phyloP scores from a whole-genome alignment of 2,113 vertebrate species.

The Callospermophilus lateralis region DNA sequence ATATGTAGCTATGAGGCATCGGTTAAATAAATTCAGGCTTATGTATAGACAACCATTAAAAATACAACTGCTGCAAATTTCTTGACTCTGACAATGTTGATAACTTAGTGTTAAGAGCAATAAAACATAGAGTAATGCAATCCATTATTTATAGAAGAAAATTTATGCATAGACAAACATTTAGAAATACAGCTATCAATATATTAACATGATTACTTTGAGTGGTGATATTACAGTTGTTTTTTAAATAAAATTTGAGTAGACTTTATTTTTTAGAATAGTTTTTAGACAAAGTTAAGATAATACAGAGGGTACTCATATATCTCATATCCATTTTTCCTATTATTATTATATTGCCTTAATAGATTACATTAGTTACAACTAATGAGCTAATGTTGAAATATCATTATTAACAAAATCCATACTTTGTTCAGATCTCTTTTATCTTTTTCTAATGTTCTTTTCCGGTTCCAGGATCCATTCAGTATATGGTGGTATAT shows the following conservation, averaged over 20 bases:
- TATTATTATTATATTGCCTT: neutral
- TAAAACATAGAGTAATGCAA: neutral
- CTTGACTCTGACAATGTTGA: neutral
- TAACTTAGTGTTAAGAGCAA: conserved; percentile 1
- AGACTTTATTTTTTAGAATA: neutral
- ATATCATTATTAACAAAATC: neutral
- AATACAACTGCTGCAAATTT: neutral
- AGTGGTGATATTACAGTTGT: neutral
- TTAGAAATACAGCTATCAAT: neutral
- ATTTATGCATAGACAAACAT: neutral
- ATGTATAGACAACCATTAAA: neutral
- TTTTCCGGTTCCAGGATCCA: neutral
- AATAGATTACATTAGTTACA: neutral
- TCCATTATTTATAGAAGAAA: neutral
- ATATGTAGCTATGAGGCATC: neutral
- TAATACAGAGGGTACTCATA: neutral
- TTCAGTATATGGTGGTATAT: neutral
- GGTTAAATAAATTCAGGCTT: neutral
- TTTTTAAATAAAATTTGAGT: neutral
- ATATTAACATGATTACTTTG: neutral
- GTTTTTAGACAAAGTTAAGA: neutral
- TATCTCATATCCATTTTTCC: neutral
- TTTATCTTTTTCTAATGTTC: neutral
- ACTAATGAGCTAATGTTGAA: neutral
- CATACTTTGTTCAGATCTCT: neutral